Evolutionary conservation across 2,797 vertebrate species (phyloP), one percentile per base, ranked within the genome.

Genomic region (Coreius guichenoti): DNA sequence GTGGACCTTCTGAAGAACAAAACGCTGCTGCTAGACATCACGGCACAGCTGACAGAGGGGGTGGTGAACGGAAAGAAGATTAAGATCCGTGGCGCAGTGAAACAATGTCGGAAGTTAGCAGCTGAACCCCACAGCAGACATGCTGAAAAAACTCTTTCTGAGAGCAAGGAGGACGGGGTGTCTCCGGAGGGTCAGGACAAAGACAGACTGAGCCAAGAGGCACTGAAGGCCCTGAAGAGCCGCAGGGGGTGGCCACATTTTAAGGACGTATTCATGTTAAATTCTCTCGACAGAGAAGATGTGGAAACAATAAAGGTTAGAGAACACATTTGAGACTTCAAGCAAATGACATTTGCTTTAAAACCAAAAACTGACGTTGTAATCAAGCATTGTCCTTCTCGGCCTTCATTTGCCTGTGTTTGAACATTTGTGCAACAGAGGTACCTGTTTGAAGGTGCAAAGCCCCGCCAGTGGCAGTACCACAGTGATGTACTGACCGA

Each of bases 201-300:
- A 12, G 51, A 31, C 54, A 19, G 0, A 2, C 86, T 93, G 78
- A 92, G 82, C 86, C 91, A 87, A 86, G 94, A 95, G 67, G 36
- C 83, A 81, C 89, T 94, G 78, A 90, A 72, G 86, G 85, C 68
- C 2, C 83, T 95, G 31, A 93, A 86, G 81, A 74, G 65, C 5
- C 91, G 26, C 87, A 93, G 31, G 45, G 98, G 98, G 43, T 99
- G 98, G 98, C 94, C 96, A 0, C 90, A 91, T 91, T 99, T 99
- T 90, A 96, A 93, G 89, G 98, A 99, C 23, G 94, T 99, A 87
- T 99, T 99, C 93, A 99, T 99, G 98, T 91, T 98, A 77, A 97
- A 96, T 8, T 96, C 98, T 49, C 65, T 97, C 81, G 92, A 82
- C 73, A 91, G 84, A 19, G 96, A 97, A 81, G 98, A 98, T 17